A percentile compares a stretch with the other conserved stretches of the same genome.
These are phyloP conservation scores for Murina feae DNA, from an alignment of 2,113 vertebrate species.

Conservation along the genomic window DNA sequence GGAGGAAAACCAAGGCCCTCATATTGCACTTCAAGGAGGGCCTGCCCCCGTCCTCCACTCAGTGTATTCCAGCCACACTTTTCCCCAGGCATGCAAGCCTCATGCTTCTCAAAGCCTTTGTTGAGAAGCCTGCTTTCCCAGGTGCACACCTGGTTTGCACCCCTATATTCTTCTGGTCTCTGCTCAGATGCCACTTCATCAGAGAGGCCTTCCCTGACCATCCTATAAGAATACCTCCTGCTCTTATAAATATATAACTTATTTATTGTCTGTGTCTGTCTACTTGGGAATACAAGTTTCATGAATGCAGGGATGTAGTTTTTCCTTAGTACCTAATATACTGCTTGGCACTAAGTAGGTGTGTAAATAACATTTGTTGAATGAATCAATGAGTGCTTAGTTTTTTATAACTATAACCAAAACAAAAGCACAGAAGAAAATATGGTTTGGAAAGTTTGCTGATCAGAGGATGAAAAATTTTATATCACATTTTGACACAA, in stretches of 20 bases:
- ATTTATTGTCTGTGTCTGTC: background rate
- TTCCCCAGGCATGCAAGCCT: background rate
- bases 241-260: background rate
- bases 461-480: background rate
- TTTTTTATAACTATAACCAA: background rate
- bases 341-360: background rate
- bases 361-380: background rate
- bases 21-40: background rate
- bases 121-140: background rate
- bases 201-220: background rate
- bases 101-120: background rate
- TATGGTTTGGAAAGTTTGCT: background rate
- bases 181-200: background rate
- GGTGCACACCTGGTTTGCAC: background rate
- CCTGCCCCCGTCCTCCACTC: background rate
- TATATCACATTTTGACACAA: background rate
- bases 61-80: background rate
- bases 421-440: conserved; percentile 13
- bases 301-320: background rate
- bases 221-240: background rate
- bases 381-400: background rate
- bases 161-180: background rate
- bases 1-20: background rate
- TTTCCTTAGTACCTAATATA: conserved; percentile 20
- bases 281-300: background rate